A percentile compares a stretch with the other conserved stretches of the same genome.
These are phyloP conservation scores for Intellagama lesueurii DNA, from an alignment of 2,797 vertebrate species.

Conservation along the genomic window DNA sequence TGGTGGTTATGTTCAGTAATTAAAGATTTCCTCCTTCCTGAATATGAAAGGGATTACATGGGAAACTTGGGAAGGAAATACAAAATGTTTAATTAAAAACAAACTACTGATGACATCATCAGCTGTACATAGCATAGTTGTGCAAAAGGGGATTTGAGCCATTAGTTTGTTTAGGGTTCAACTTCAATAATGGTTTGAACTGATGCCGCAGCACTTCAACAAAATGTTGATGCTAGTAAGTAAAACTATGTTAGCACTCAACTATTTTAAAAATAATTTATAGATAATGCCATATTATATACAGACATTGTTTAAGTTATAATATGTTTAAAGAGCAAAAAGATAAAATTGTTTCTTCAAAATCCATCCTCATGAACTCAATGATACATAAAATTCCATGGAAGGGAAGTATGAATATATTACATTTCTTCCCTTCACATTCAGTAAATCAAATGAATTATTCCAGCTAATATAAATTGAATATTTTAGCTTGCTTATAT, in stretches of 20 bases:
- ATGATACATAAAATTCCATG: slow-evolving; percentile 19
- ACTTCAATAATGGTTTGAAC: neutral
- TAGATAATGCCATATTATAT: neutral
- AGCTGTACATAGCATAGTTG: too few species aligned
- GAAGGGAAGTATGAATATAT: slow-evolving; percentile 1
- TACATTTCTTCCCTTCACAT: neutral
- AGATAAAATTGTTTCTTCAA: slow-evolving; percentile 1
- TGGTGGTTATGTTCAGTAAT: too few species aligned
- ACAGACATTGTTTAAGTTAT: neutral
- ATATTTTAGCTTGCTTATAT: neutral
- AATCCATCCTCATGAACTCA: neutral
- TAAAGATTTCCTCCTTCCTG: too few species aligned
- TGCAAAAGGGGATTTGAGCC: neutral
- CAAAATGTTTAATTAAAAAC: too few species aligned
- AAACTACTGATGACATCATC: too few species aligned
- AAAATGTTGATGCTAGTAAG: neutral
- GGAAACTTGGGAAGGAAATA: too few species aligned
- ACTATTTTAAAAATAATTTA: neutral
- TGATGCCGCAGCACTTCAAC: neutral
- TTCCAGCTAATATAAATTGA: neutral
- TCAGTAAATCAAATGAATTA: neutral
- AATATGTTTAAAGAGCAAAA: neutral
- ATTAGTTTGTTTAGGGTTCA: neutral
- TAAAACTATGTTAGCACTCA: neutral
- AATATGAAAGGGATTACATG: too few species aligned